Conservation (phyloP, 2,113 vertebrate genomes). For the Triplophysa siluroides region DNA sequence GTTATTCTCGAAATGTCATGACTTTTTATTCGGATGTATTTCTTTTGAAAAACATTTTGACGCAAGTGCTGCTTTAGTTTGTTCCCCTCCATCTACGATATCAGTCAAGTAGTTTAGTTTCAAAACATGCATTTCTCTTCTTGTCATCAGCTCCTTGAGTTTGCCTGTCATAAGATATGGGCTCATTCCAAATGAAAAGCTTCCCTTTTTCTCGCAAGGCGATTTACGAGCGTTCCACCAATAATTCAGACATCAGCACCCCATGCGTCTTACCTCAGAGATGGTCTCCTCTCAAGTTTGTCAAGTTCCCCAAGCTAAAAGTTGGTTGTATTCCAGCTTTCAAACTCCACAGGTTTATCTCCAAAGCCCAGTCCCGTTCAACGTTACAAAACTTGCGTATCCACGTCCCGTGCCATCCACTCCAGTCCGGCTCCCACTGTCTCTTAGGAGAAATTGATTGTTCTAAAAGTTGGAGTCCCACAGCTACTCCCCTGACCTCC, state of each 20-base stretch:
- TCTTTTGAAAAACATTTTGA: background rate
- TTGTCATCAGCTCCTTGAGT: slow-evolving; percentile 28
- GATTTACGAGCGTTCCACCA: slow-evolving; percentile 17
- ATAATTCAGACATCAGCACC: slow-evolving; percentile 63
- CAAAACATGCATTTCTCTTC: background rate
- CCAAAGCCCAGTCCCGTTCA: slow-evolving; percentile 62
- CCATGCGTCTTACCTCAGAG: slow-evolving; percentile 51
- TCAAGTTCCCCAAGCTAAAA: slow-evolving; percentile 17
- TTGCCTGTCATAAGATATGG: background rate
- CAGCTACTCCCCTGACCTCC: slow-evolving; percentile 68
- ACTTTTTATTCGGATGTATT: background rate
- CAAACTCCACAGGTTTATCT: slow-evolving; percentile 58
- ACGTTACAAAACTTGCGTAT: slow-evolving; percentile 63
- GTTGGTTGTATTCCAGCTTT: slow-evolving; percentile 47
- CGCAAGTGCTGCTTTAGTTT: background rate
- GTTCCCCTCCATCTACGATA: slow-evolving; percentile 22
- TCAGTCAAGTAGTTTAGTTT: slow-evolving; percentile 31
- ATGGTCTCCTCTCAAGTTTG: slow-evolving; percentile 45
- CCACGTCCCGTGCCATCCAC: slow-evolving; percentile 67
- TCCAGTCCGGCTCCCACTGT: slow-evolving; percentile 61
- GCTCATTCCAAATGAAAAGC: slow-evolving; percentile 47
- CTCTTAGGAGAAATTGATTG: slow-evolving; percentile 73
- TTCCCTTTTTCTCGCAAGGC: slow-evolving; percentile 54
- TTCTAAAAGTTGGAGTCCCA: slow-evolving; percentile 75
- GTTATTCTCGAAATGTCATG: slow-evolving; percentile 7